Evolutionary conservation across 2,888 invertebrate genomes (phyloP).

Genomic region (Cryptocephalus primarius): DNA sequence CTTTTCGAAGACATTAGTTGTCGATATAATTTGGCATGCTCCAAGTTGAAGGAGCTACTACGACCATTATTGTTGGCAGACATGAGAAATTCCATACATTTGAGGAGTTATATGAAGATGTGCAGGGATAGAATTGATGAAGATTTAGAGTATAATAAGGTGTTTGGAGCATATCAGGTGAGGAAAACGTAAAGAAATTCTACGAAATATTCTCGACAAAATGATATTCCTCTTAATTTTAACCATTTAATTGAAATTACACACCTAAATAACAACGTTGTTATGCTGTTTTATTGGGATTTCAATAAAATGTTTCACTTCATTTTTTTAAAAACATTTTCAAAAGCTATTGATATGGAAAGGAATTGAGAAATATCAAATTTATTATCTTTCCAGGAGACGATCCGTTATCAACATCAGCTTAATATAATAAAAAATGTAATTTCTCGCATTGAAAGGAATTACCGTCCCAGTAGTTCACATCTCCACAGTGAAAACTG

Average conservation of each 20-base stretch:
- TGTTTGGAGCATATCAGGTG: slow-evolving; percentile 43
- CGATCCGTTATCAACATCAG: slow-evolving; percentile 80
- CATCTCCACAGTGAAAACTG: slow-evolving; percentile 3
- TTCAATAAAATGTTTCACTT: no score
- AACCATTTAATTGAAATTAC: no score
- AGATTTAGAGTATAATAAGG: slow-evolving; percentile 38
- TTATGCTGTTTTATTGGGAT: no score
- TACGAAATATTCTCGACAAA: slow-evolving; percentile 1
- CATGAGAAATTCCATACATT: slow-evolving; percentile 69
- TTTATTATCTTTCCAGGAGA: slow-evolving; percentile 48
- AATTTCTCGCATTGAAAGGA: slow-evolving; percentile 58
- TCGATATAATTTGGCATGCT: slow-evolving; percentile 72
- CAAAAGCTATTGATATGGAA: no score
- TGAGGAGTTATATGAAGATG: slow-evolving; percentile 67
- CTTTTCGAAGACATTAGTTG: slow-evolving; percentile 72
- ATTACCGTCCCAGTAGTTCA: slow-evolving; percentile 8
- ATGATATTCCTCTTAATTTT: no score
- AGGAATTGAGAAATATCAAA: no score
- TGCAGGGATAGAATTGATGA: slow-evolving; percentile 28
- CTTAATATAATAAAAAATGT: slow-evolving; percentile 73
- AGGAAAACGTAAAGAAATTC: slow-evolving; percentile 1
- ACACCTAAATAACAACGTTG: no score
- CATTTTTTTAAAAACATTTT: no score
- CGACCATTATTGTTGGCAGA: slow-evolving; percentile 70
- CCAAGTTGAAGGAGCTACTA: slow-evolving; percentile 69